A percentile compares a stretch with the other conserved stretches of the same genome.
phyloP scores from a whole-genome alignment of 2,113 vertebrate genomes.

The Chaenocephalus aceratus region DNA sequence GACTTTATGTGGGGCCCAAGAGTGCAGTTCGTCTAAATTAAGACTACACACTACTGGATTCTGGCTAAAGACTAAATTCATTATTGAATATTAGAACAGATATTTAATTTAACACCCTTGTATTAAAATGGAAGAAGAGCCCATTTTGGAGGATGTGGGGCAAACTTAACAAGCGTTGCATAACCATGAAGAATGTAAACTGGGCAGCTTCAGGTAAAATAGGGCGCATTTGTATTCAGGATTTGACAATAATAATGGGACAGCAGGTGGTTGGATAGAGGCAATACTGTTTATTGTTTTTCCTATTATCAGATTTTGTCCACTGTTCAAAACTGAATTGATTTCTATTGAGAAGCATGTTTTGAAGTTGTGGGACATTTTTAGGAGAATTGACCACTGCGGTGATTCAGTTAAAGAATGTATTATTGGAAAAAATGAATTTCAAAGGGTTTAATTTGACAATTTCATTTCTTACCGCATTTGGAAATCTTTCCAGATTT shows the following conservation, averaged over 20 bases:
- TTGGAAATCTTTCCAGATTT: neutral
- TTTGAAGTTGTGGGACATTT: neutral
- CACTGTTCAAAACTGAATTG: neutral
- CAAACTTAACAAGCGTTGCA: slow-evolving; percentile 7
- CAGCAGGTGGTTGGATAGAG: neutral
- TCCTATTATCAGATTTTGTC: neutral
- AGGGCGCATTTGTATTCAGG: neutral
- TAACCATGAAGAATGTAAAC: neutral
- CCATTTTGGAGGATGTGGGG: neutral
- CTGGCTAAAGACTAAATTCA: neutral
- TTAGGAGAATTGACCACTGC: neutral
- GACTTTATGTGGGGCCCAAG: neutral
- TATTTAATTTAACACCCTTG: neutral
- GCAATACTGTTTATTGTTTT: neutral
- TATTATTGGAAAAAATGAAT: neutral
- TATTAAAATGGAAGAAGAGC: neutral
- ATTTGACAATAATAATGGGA: neutral
- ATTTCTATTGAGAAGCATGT: neutral
- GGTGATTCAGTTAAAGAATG: neutral
- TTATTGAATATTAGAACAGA: neutral
- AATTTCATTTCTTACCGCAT: neutral
- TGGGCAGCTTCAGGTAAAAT: neutral
- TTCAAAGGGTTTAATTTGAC: neutral
- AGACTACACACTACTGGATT: neutral
- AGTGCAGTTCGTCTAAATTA: neutral